Conservation (phyloP, 1,140 invertebrate genomes). For the Geopemphigus sp. region DNA sequence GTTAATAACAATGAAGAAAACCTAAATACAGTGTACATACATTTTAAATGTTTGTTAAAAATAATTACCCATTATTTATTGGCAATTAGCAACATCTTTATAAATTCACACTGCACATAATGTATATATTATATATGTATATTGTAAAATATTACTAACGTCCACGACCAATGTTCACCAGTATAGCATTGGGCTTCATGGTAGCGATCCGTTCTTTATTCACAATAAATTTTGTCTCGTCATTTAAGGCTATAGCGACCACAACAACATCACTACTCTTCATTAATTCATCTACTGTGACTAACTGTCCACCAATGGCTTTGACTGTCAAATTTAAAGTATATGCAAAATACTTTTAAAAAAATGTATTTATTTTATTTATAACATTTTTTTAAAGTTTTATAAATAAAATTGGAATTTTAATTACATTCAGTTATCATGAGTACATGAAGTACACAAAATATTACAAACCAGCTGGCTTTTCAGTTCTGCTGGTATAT, state of each 20-base stretch:
- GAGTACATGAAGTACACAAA: too few species aligned
- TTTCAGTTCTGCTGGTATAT: conserved; percentile 68
- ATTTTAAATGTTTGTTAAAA: too few species aligned
- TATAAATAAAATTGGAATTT: too few species aligned
- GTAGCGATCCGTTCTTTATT: conserved; percentile 69
- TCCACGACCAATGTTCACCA: conserved; percentile 81
- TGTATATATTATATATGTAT: neutral
- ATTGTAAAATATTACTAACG: conserved; percentile 54
- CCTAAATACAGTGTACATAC: too few species aligned
- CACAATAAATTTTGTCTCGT: conserved; percentile 75
- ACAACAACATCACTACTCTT: conserved; percentile 78
- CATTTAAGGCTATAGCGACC: conserved; percentile 68
- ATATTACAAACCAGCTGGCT: conserved; percentile 56
- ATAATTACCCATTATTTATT: too few species aligned
- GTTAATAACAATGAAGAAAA: too few species aligned
- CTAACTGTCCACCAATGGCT: conserved; percentile 21
- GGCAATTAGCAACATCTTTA: too few species aligned
- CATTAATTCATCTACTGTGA: conserved; percentile 59
- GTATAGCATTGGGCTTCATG: conserved; percentile 81
- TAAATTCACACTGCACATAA: neutral
- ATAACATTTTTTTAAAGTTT: too few species aligned
- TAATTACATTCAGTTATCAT: too few species aligned
- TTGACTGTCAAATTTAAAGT: neutral
- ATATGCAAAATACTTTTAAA: too few species aligned
- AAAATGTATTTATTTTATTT: too few species aligned